A percentile compares a stretch with the other conserved stretches of the same genome.
Conservation (phyloP, 2,113 vertebrate species). For the Eudyptes chrysolophus region DNA sequence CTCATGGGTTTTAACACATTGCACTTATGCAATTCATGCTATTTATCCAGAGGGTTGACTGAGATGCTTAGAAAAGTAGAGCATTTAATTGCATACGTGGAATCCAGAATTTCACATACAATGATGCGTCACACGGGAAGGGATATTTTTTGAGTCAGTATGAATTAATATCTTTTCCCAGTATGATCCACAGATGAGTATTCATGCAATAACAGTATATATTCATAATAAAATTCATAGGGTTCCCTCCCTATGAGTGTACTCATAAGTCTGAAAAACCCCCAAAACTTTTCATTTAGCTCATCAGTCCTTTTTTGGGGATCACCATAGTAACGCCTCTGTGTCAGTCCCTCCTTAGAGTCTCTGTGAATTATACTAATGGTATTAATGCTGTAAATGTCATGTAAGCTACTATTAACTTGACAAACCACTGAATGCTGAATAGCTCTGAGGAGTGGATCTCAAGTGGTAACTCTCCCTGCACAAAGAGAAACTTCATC, state of each 20-base stretch:
- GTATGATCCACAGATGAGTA: constrained; percentile 25
- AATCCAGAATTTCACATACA: constrained; percentile 42
- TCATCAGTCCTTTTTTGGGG: neutral
- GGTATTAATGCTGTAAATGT: constrained; percentile 14
- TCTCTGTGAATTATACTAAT: neutral
- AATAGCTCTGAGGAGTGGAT: constrained; percentile 8
- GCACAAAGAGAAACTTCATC: constrained; percentile 20
- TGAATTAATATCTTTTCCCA: constrained; percentile 33
- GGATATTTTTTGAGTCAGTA: constrained; percentile 47
- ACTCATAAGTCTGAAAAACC: neutral
- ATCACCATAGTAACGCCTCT: neutral
- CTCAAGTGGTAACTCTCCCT: constrained; percentile 2
- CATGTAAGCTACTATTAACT: neutral
- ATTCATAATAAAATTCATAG: constrained; percentile 1
- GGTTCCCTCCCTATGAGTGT: constrained; percentile 21
- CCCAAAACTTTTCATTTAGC: neutral
- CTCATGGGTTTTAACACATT: constrained; percentile 48
- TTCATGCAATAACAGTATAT: constrained; percentile 13
- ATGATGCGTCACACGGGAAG: constrained; percentile 8
- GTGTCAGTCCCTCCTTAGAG: constrained; percentile 15
- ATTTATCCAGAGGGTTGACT: constrained; percentile 46
- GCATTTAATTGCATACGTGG: constrained; percentile 55
- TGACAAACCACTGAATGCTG: neutral
- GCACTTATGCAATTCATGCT: constrained; percentile 50
- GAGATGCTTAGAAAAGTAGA: constrained; percentile 54